Evolutionary conservation across 2,888 invertebrate species (phyloP), one percentile per base, ranked within the genome.

Genomic region (Branchellion lobata): DNA sequence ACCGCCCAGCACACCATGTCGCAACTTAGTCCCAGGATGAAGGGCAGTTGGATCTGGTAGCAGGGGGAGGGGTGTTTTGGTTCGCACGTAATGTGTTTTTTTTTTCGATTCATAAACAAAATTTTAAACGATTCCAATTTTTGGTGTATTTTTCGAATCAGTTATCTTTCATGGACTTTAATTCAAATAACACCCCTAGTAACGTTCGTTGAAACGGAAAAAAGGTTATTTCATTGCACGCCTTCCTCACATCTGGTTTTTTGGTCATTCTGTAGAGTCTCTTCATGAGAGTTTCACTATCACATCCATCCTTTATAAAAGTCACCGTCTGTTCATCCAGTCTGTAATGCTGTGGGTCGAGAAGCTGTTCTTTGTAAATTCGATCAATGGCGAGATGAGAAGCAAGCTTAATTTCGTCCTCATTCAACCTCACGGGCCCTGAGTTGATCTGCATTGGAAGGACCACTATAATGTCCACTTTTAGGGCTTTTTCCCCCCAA

Each of bases 1-100:
- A 77, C n/a, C 3, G 65, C 40, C 57, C 57, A 77, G 27, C 77
- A 77, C 1, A 65, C 65, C 5, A n/a, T 14, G n/a, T 77, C 77
- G 40, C 65, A 65, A 53, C 33, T 65, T 14, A 65, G n/a, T 3
- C 77, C 77, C 31, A 77, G 33, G 33, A 61, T 53, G 40, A 77
- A 77, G 8, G 77, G 77, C 2, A 34, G 21, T 27, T n/a, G 21
- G 21, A 21, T 2, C 24, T 65, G 29, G 65, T n/a, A 47, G 47
- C 8, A 47, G 11, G 8, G 18, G 11, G 47, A 47, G 47, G 47
- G 8, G 47, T 14, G 47, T 14, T 47, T 47, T 8, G 18, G 18
- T 47, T 47, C n/a, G n/a, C n/a, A n/a, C n/a, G n/a, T n/a, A n/a
- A n/a, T n/a, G n/a, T n/a, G n/a, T n/a, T n/a, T n/a, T n/a, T n/a